Base-by-base conservation (phyloP, 2,113 vertebrate genomes). In the Noturus placidus region DNA sequence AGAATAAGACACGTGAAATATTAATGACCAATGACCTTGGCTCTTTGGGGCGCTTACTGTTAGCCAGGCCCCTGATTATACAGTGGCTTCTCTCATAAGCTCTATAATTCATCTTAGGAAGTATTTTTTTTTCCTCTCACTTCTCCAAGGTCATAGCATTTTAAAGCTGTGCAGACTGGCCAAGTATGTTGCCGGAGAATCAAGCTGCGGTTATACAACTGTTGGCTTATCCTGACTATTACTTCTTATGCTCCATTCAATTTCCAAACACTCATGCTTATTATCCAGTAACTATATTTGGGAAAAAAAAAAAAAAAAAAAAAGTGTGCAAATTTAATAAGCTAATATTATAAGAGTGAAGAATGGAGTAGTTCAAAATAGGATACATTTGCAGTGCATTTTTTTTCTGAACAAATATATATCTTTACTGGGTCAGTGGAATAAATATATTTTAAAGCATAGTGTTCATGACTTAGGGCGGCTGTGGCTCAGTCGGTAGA, bases 31-130 rank as follows among this genome's bases (percentile, higher is more conserved):
- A 80, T 78, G 86, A 89, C 86, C 88, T 86, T 69, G 7, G 67
- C 79, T 86, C 79, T 87, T 89, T 89, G 83, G 83, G 83, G 56
- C 67, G 38, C 88, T 89, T 82, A 70, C 83, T 87, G 86, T 74
- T 87, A 86, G 86, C 86, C 88, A 0, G 88, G 74, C 83, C 74
- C 77, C 80, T 86, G 88, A 86, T 77, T 82, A 82, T 59, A 84
- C 82, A 83, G 57, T 86, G 56, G 84, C 61, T 74, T 69, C 65
- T 82, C 82, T 85, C 69, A 87, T 78, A 87, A 86, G 77, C 87
- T 87, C 50, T 87, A 91, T 89, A 88, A 89, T 91, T 91, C 56
- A 89, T 91, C 87, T 85, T 85, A 89, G 61, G n/a, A 56, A 82
- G 82, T 85, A 33, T 85, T 76, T 69, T 82, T 54, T 61, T 57